Base-by-base conservation (phyloP, 2,888 invertebrate genomes). In the Dicranocentrus wangi region DNA sequence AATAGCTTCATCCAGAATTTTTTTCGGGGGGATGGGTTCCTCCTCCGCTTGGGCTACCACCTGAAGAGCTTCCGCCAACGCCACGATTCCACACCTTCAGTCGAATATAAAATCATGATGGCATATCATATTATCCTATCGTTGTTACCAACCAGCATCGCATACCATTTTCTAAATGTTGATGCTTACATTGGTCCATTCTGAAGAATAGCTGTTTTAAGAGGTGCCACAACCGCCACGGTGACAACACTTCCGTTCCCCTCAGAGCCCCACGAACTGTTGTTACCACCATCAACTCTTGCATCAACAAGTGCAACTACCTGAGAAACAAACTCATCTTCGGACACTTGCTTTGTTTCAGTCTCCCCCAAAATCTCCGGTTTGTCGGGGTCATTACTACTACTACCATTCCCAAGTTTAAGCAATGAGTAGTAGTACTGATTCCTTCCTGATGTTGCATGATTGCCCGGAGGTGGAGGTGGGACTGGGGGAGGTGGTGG, bases 61-160 rank as follows among this genome's bases (percentile, higher is more conserved):
- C 61, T 80, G 23, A 58, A 93, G 90, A 63, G 94, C 90, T 94
- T 96, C 96, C 47, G 93, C 93, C 32, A 96, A 88, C 1, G 96
- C 95, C n/a, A 94, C 94, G 77, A 96, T 88, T 8, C 97, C 97
- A 90, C 97, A 97, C 86, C 95, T 96, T n/a, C n/a, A n/a, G n/a
- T n/a, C n/a, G n/a, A n/a, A n/a, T n/a, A n/a, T n/a, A n/a, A n/a
- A n/a, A n/a, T n/a, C n/a, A n/a, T n/a, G n/a, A n/a, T n/a, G n/a
- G n/a, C n/a, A n/a, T n/a, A n/a, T n/a, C n/a, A n/a, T n/a, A n/a
- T n/a, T n/a, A n/a, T n/a, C n/a, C n/a, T n/a, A n/a, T n/a, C n/a
- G n/a, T n/a, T n/a, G n/a, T n/a, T n/a, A n/a, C n/a, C n/a, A n/a
- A n/a, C n/a, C n/a, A n/a, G n/a, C n/a, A n/a, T n/a, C n/a, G n/a